phyloP scores from a whole-genome alignment of 2,113 vertebrate species.

The Abramis brama region DNA sequence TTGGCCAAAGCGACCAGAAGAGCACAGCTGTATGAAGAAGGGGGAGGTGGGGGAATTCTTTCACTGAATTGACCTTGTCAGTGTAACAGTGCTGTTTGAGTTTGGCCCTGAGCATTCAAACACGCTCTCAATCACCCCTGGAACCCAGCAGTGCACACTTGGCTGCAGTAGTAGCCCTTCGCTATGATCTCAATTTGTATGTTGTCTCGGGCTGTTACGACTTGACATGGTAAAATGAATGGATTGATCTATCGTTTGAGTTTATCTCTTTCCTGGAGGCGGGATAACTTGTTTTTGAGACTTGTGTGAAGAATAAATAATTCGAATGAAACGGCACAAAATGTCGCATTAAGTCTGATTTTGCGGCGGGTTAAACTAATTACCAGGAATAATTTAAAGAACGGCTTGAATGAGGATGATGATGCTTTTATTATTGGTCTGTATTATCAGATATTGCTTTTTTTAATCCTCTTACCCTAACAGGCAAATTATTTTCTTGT shows the following conservation, averaged over 20 bases:
- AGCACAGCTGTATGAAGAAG: conserved; percentile 57
- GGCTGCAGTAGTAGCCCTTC: conserved; percentile 76
- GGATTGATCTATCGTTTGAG: conserved; percentile 70
- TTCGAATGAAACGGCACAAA: neutral
- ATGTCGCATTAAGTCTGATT: neutral
- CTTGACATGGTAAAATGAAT: conserved; percentile 74
- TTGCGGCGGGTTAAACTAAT: conserved; percentile 10
- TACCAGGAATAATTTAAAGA: conserved; percentile 4
- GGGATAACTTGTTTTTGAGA: conserved; percentile 69
- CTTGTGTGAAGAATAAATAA: conserved; percentile 40
- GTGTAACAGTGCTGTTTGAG: conserved; percentile 81
- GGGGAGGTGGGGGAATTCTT: conserved; percentile 65
- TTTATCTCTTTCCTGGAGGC: conserved; percentile 63
- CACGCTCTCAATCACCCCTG: conserved; percentile 80
- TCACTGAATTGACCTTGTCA: conserved; percentile 78
- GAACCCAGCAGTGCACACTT: conserved; percentile 78
- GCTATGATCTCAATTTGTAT: conserved; percentile 83
- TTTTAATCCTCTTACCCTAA: neutral
- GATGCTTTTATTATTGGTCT: conserved; percentile 30
- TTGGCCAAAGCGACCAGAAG: conserved; percentile 73
- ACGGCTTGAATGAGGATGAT: neutral
- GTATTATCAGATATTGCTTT: conserved; percentile 25
- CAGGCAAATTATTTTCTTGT: conserved; percentile 34
- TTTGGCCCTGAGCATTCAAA: conserved; percentile 84
- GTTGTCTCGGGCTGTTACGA: conserved; percentile 71